These are phyloP conservation scores for Bubo scandiacus DNA, from an alignment of 2,113 vertebrate genomes.

Conservation along the genomic window DNA sequence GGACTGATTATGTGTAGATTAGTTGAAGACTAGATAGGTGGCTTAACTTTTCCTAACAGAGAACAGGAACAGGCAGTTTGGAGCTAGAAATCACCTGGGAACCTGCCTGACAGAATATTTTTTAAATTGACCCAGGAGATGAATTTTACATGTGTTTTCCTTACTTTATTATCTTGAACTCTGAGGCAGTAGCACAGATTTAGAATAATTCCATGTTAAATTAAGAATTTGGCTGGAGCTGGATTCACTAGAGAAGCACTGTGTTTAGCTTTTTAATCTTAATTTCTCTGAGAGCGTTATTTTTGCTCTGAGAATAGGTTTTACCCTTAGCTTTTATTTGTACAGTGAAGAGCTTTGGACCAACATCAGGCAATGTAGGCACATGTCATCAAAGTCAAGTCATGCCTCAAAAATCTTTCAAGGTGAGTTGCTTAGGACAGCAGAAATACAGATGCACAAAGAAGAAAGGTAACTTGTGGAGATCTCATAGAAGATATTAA, in stretches of 20 bases:
- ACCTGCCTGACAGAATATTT: background rate
- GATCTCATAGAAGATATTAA: background rate
- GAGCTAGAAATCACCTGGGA: background rate
- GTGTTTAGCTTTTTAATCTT: background rate
- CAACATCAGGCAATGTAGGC: background rate
- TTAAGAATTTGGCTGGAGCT: background rate
- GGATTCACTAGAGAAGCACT: background rate
- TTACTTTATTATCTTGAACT: background rate
- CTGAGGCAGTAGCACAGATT: background rate
- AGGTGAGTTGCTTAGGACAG: background rate
- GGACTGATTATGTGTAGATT: slow-evolving; percentile 20
- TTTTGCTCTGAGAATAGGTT: background rate
- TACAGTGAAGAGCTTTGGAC: background rate
- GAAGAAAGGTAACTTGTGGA: background rate
- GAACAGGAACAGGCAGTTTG: background rate
- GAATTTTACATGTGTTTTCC: background rate
- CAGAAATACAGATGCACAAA: background rate
- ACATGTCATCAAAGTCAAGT: background rate
- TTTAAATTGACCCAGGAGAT: background rate
- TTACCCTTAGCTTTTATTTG: background rate
- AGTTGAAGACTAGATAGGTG: background rate
- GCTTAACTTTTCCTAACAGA: background rate
- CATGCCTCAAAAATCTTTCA: background rate
- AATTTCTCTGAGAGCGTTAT: background rate
- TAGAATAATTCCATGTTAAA: slow-evolving; percentile 5